Percentiles rank a stretch among this genome's conserved stretches.
These are phyloP conservation scores for Hedya salicella DNA, from an alignment of 2,888 invertebrate species.

Conservation along the genomic window DNA sequence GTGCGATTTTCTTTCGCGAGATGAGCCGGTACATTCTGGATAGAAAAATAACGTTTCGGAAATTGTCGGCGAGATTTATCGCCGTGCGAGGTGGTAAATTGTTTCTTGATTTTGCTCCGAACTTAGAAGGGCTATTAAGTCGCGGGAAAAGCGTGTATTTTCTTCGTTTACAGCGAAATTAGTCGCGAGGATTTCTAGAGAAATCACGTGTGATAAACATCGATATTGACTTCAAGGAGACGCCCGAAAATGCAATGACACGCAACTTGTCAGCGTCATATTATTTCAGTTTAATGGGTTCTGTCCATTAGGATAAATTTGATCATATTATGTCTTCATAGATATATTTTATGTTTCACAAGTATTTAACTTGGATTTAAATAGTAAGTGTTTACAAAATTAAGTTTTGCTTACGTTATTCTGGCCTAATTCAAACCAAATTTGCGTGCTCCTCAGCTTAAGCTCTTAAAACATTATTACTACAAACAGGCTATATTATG, in stretches of 20 bases:
- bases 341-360: too few species aligned
- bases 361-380: too few species aligned
- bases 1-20: slow-evolving; percentile 78
- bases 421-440: not conserved
- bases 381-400: not conserved
- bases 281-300: not conserved
- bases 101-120: slow-evolving; percentile 68
- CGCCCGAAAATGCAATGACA: not conserved
- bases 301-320: too few species aligned
- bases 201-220: not conserved
- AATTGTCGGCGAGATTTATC: slow-evolving; percentile 79
- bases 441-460: not conserved
- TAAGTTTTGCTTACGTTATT: not conserved
- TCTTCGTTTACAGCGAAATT: slow-evolving; percentile 25
- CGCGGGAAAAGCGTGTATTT: slow-evolving; percentile 44
- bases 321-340: too few species aligned
- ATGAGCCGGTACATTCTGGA: slow-evolving; percentile 74
- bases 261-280: not conserved
- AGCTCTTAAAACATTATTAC: not conserved
- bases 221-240: not conserved
- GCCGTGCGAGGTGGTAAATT: slow-evolving; percentile 67
- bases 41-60: slow-evolving; percentile 78
- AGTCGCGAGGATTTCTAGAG: slow-evolving; percentile 16
- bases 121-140: slow-evolving; percentile 55
- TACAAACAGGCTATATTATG: not conserved